Evolutionary conservation across 2,888 invertebrate species (phyloP).

Genomic region (Stratiomys singularior): DNA sequence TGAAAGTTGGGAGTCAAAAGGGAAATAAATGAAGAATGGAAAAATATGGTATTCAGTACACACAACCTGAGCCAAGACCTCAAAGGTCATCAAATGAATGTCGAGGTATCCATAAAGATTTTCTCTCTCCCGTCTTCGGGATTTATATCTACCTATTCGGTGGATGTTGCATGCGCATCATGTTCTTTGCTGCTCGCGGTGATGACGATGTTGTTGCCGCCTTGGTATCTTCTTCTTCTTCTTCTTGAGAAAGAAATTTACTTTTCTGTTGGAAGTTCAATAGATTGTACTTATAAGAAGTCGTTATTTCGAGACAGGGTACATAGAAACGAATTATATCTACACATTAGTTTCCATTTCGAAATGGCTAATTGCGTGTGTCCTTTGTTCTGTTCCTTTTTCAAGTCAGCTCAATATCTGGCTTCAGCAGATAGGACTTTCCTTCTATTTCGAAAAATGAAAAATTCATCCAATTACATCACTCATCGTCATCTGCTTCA

Average conservation of each 20-base stretch:
- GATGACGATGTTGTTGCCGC: background rate
- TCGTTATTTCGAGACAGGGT: too few species aligned
- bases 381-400: too few species aligned
- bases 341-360: too few species aligned
- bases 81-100: conserved; percentile 45
- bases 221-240: conserved; percentile 12
- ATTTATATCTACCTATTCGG: background rate
- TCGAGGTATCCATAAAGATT: conserved; percentile 44
- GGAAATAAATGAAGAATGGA: background rate
- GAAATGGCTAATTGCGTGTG: too few species aligned
- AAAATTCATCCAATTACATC: background rate
- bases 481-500: background rate
- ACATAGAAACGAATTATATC: too few species aligned
- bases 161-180: background rate
- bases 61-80: conserved; percentile 33
- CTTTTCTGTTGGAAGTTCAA: background rate
- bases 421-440: too few species aligned
- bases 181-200: background rate
- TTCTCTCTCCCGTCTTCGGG: conserved; percentile 15
- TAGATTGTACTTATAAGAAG: background rate
- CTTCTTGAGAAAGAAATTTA: conserved; percentile 11
- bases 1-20: background rate
- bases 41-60: background rate
- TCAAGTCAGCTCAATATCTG: too few species aligned
- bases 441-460: too few species aligned